These are phyloP conservation scores for Aythya baeri DNA, from an alignment of 2,113 vertebrate species.

Conservation along the genomic window DNA sequence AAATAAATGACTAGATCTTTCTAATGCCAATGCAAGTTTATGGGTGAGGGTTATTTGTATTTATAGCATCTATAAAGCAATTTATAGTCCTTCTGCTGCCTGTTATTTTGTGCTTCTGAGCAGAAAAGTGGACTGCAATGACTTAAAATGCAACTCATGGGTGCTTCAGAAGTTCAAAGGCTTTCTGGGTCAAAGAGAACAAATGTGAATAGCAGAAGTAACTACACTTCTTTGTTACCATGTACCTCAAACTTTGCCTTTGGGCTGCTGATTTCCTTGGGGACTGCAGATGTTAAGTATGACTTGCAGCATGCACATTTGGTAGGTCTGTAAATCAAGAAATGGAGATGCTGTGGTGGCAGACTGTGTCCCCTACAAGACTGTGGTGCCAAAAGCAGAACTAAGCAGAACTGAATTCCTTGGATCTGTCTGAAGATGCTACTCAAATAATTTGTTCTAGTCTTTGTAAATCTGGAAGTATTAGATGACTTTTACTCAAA, in stretches of 20 bases:
- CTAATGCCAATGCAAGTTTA: conserved; percentile 61
- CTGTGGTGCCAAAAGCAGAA: neutral
- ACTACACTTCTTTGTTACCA: neutral
- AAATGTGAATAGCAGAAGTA: conserved; percentile 29
- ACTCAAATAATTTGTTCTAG: neutral
- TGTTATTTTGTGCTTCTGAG: conserved; percentile 59
- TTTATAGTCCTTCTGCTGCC: conserved; percentile 53
- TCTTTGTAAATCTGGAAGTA: neutral
- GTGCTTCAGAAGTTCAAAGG: conserved; percentile 29
- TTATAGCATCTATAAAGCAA: conserved; percentile 59
- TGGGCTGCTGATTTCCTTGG: neutral
- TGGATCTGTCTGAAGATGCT: neutral
- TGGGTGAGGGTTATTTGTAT: conserved; percentile 37
- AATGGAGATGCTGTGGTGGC: neutral
- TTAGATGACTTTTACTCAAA: neutral
- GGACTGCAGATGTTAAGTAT: neutral
- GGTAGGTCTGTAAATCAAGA: conserved; percentile 5
- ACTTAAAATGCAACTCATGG: conserved; percentile 29
- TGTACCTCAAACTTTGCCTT: conserved; percentile 18
- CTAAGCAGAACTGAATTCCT: neutral
- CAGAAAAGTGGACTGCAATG: conserved; percentile 14
- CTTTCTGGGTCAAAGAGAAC: conserved; percentile 34
- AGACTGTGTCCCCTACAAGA: neutral
- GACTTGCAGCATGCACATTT: neutral
- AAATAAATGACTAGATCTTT: conserved; percentile 49